Evolutionary conservation across 2,888 invertebrate species (phyloP).

Genomic region (Cephonodes hylas): DNA sequence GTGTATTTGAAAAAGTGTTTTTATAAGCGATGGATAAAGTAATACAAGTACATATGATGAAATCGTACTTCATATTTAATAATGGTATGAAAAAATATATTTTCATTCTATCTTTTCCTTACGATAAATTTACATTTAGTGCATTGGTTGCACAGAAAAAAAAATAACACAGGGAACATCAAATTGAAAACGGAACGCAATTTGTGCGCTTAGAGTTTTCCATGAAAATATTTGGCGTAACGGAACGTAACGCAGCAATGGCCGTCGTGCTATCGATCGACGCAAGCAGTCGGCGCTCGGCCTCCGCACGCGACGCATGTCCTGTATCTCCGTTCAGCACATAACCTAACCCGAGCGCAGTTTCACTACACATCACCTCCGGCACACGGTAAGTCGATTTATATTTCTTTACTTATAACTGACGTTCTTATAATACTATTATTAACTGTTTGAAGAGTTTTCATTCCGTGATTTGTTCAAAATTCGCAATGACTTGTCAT

Average conservation of each 20-base stretch:
- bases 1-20: too few species aligned
- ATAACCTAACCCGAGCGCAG: constrained; percentile 13
- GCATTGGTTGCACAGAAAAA: neutral
- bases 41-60: too few species aligned
- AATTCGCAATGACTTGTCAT: neutral
- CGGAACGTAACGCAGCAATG: constrained; percentile 69
- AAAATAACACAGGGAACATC: neutral
- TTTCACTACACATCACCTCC: constrained; percentile 12
- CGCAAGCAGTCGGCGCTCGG: constrained; percentile 73
- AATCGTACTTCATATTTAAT: too few species aligned
- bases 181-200: neutral
- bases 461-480: too few species aligned
- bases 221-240: constrained; percentile 36
- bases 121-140: neutral
- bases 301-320: constrained; percentile 59
- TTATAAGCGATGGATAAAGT: too few species aligned
- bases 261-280: constrained; percentile 69
- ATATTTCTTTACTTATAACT: neutral
- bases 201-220: neutral
- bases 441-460: too few species aligned
- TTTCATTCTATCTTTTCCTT: too few species aligned
- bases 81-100: too few species aligned
- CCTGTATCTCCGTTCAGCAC: constrained; percentile 11
- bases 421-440: neutral
- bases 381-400: constrained; percentile 9